Evolutionary conservation across 2,888 invertebrate genomes (phyloP).

Genomic region (Chymomyza caudatula): DNA sequence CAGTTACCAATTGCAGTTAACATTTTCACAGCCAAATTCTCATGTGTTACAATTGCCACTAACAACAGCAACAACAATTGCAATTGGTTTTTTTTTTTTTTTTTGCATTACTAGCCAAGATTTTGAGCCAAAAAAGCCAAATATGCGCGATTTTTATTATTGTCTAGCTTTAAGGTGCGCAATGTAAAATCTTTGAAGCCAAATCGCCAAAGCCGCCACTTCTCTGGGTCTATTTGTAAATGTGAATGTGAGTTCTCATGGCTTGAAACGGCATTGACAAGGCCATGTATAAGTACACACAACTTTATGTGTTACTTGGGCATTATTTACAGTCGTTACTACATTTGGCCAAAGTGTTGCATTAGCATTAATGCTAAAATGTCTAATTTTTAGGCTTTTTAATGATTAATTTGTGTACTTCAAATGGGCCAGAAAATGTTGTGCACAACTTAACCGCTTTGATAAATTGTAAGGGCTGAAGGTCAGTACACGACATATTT

Average conservation of each 20-base stretch:
- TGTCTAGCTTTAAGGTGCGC: neutral
- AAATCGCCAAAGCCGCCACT: neutral
- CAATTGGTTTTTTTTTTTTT: too few species aligned
- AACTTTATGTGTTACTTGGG: conserved; percentile 39
- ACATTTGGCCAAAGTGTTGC: neutral
- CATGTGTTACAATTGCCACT: conserved; percentile 48
- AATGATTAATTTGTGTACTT: neutral
- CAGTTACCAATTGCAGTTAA: conserved; percentile 9
- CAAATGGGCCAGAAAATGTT: too few species aligned
- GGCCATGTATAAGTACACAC: conserved; percentile 43
- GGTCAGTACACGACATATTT: too few species aligned
- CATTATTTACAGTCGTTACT: conserved; percentile 13
- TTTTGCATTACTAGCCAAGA: conserved; percentile 10
- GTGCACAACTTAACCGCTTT: too few species aligned
- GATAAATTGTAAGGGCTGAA: too few species aligned
- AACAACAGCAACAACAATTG: conserved; percentile 48
- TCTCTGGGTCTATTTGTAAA: conserved; percentile 1
- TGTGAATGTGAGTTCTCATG: conserved; percentile 49
- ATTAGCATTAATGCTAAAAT: conserved; percentile 20
- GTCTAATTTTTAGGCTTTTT: conserved; percentile 28
- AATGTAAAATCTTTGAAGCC: neutral
- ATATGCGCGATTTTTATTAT: conserved; percentile 51
- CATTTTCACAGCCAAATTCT: conserved; percentile 43
- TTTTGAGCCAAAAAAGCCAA: conserved; percentile 27
- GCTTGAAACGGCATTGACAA: conserved; percentile 61